Base-by-base conservation (phyloP, 2,888 invertebrate genomes). In the Cerastoderma edule region DNA sequence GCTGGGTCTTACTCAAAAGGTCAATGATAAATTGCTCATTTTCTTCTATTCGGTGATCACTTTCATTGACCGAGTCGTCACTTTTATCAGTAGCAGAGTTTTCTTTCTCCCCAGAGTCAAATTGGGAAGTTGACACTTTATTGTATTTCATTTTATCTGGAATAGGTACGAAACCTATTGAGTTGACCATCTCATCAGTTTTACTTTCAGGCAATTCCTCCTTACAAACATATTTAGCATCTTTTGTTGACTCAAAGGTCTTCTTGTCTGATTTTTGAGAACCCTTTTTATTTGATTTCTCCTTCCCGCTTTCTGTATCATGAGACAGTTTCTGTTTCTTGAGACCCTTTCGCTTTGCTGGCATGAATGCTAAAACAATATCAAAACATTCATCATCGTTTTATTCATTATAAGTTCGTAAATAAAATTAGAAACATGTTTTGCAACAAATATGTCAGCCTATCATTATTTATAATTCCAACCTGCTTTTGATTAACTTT, bases 21-120 rank as follows among this genome's bases (percentile, higher is more conserved):
- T 89, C 89, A 44, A 85, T 83, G 28, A 88, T 88, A 68, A 88
- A 87, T 64, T 87, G 87, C 78, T 89, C 88, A 80, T 88, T 88
- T 65, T 87, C 87, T 68, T 86, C 87, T 64, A 88, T 86, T 50
- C 80, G 69, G 44, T 78, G 79, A 24, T 88, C 86, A 8, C 77
- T 83, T 32, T 83, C 84, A 24, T 84, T 80, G 57, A 87, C 79
- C 19, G 84, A 75, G 46, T 87, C 85, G 70, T 85, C 46, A 16
- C 35, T 30, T 24, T 39, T 53, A 0, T 57, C 60, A 33, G 35
- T 22, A n/a, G 24, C 24, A 6, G 6, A n/a, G 22, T 35, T 22
- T 30, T 46, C 46, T 16, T n/a, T 22, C 8, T 57, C 57, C 5
- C 30, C 50, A n/a, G 28, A 24, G n/a, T 54, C 33, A 6, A 64